Base-by-base conservation (phyloP, 2,888 invertebrate genomes). In the Mongoloraphidia duomilia region DNA sequence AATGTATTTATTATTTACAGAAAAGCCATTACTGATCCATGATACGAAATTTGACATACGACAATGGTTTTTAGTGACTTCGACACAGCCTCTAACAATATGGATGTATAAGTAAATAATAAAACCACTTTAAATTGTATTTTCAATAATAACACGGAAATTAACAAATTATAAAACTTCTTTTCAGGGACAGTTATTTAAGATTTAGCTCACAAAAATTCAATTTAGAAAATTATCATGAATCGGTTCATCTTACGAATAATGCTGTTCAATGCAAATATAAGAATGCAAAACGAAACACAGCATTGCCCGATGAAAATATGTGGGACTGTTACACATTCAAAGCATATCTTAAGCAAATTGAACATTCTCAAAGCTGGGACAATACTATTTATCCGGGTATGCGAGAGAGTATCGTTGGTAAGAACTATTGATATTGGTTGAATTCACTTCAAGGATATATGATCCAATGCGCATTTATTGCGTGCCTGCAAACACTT, bases 291-390 rank as follows among this genome's bases (percentile, higher is more conserved):
- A 76, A 83, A 51, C 71, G 87, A 53, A 80, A 88, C 66, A 76
- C 84, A 61, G 75, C 80, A 2, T 67, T 95, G 48, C 94, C 94
- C 0, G 75, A 77, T 48, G 91, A 94, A 62, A 94, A 94, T 63
- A 95, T 95, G 94, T 95, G 95, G 95, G 90, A 91, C 58, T 82
- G 84, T 63, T 76, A 86, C 62, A 77, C 86, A 50, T 84, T 95
- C 66, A 81, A 87, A 69, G 62, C 62, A 0, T 70, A 68, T 54
- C 57, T 71, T 39, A 81, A 81, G 66, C 74, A 76, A 67, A 81
- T 84, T 58, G 90, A 88, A 33, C 77, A 83, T 59, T 77, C 76
- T 52, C 79, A 83, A 52, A 77, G 82, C 63, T 93, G 92, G 92
- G 81, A 84, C 50, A 76, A 84, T 14, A 73, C 83, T 50, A 89